Evolutionary conservation across 2,797 vertebrate genomes (phyloP), one percentile per base, ranked within the genome.

Genomic region (Falco columbarius): DNA sequence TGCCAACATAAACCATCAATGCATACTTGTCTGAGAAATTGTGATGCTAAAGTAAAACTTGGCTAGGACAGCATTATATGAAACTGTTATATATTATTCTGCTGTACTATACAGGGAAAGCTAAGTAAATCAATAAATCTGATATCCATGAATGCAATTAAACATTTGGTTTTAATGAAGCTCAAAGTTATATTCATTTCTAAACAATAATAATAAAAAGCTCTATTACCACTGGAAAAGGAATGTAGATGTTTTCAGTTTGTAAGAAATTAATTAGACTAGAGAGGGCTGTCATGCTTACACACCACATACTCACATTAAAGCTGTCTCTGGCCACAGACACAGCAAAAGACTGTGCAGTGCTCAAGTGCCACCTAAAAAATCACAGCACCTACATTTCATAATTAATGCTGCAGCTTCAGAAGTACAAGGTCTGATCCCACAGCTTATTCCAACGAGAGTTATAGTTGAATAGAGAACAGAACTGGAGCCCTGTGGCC

Each of bases 1-100:
- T 93, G 96, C 96, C 97, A 97, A 97, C 93, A 96, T 94, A 97
- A 97, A 97, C 96, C 93, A 95, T 95, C 96, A 95, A 92, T 68
- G 75, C 94, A 95, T 95, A 93, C 92, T 97, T 96, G 95, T 96
- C 95, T 97, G 93, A 93, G 92, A 93, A 97, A 96, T 61, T 91
- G 92, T 91, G 94, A 97, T 94, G 93, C 90, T 96, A 90, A 85
- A 96, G 86, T 49, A 87, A 91, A 96, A 89, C 83, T 97, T 96
- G 97, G 95, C 95, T 82, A 65, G 82, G 84, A 23, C 40, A 59
- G 84, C 65, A 87, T 36, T 87, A 61, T 74, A 71, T 85, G 86
- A 95, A 94, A 95, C 90, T 85, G 81, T 89, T 89, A 90, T 89
- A 81, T 68, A 96, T 97, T 97, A 86, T 95, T 95, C 84, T 81